These are phyloP conservation scores for Pollenia amentaria DNA, from an alignment of 2,888 invertebrate species.

Conservation along the genomic window DNA sequence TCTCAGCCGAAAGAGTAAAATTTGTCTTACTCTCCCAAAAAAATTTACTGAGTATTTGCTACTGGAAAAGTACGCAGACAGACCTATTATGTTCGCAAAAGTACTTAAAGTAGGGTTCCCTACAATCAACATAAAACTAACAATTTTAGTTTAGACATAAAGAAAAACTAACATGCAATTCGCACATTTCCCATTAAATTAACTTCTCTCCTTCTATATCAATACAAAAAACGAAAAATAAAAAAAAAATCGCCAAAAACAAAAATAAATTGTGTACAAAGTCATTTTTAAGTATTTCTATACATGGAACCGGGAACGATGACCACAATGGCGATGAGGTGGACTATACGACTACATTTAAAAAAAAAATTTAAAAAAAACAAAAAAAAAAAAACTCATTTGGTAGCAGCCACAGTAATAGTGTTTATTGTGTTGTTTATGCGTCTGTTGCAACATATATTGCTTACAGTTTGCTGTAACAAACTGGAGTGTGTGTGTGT, in stretches of 20 bases:
- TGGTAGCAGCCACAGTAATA: conserved; percentile 65
- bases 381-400: conserved; percentile 40
- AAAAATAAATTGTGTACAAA: conserved; percentile 55
- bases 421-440: conserved; percentile 72
- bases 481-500: neutral
- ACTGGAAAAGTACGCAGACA: too few species aligned
- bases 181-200: conserved; percentile 66
- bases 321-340: conserved; percentile 43
- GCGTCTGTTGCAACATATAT: conserved; percentile 50
- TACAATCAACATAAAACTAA: conserved; percentile 20
- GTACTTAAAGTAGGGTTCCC: conserved; percentile 25
- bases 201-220: conserved; percentile 57
- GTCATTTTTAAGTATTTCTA: conserved; percentile 60
- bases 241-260: conserved; percentile 20
- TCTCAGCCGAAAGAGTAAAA: too few species aligned
- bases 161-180: conserved; percentile 53
- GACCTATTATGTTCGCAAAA: too few species aligned
- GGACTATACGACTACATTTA: conserved; percentile 56
- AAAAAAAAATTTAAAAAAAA: neutral
- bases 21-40: too few species aligned
- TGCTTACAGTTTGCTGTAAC: conserved; percentile 5
- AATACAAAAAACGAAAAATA: neutral
- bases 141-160: conserved; percentile 15
- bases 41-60: too few species aligned
- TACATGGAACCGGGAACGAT: conserved; percentile 47